Base-by-base conservation (phyloP, 2,113 vertebrate genomes). In the Eidolon helvum region DNA sequence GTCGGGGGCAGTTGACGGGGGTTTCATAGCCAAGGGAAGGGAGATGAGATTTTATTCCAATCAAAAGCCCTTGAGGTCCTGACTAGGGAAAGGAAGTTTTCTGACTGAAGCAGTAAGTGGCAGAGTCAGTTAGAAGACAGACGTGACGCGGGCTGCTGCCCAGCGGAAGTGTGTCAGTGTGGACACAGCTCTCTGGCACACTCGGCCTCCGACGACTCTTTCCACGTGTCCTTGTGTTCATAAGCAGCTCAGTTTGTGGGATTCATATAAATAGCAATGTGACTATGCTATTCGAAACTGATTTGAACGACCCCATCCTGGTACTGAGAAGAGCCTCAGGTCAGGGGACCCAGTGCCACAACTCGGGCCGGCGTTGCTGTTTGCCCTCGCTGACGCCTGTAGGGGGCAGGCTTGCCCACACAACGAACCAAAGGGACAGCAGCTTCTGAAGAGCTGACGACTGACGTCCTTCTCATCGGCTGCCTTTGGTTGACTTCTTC, bases 301-400 rank as follows among this genome's bases (percentile, higher is more conserved):
- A 96, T 84, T 92, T 57, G 1, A 93, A 71, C 45, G 30, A 78
- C 38, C 35, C 33, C 83, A 75, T 96, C 61, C 30, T 87, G 35
- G 77, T 33, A 38, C 71, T 61, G 89, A 86, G 57, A 93, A 91
- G 91, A 80, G 90, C 90, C 45, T 85, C 83, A 93, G 53, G 38
- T 80, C 55, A 66, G 45, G 74, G 63, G 33, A 82, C 15, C 43
- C 43, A 57, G 22, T 55, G 66, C 69, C 59, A 61, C 59, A 94
- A 91, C 69, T 83, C 77, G 38, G 10, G 33, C 66, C 33, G 66
- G 55, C 6, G 33, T 90, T 89, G 26, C 35, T 94, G 30, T 55
- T 91, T 96, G 84, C 90, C 91, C 69, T 96, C 8, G 11, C 38
- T 93, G 59, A 16, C 87, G 72, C 85, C 94, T 95, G 48, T 77